Evolutionary conservation across 2,797 vertebrate genomes (phyloP).

Genomic region (Peromyscus melanophrys): DNA sequence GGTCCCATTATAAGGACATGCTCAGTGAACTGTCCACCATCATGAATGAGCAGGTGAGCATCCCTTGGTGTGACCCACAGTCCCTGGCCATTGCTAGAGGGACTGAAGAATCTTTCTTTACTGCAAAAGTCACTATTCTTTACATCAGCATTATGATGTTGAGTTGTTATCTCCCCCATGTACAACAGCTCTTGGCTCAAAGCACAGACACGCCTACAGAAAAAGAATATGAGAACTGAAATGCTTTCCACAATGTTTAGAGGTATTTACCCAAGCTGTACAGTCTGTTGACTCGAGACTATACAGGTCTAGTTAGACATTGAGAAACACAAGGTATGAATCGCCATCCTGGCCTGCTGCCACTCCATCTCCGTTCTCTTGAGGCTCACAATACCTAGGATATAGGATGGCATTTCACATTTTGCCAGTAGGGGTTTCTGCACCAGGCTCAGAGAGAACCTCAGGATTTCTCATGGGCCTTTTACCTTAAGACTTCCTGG

Average conservation of each 20-base stretch:
- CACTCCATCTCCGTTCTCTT: too few relatives aligned
- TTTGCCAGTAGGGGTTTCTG: neutral
- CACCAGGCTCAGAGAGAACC: neutral
- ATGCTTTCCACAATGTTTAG: neutral
- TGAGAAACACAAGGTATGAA: neutral
- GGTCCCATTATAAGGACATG: slow-evolving; percentile 98
- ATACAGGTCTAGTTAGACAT: neutral
- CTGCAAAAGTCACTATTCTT: neutral
- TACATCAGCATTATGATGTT: neutral
- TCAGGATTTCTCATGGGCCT: neutral
- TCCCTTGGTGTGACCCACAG: fast-evolving
- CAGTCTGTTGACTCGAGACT: neutral
- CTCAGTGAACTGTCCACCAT: slow-evolving; percentile 95
- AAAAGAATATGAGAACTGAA: neutral
- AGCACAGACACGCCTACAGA: neutral
- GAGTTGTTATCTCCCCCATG: neutral
- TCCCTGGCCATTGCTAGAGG: neutral
- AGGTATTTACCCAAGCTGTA: neutral
- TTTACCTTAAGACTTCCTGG: neutral
- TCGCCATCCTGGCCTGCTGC: neutral
- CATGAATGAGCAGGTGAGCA: slow-evolving; percentile 97
- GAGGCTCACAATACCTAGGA: neutral
- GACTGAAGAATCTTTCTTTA: neutral
- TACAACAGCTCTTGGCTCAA: neutral
- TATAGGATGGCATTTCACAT: neutral